Percentiles rank a stretch among this genome's conserved stretches.
These are phyloP conservation scores for Hafferia zeledoni DNA, from an alignment of 2,797 vertebrate species.

Conservation along the genomic window DNA sequence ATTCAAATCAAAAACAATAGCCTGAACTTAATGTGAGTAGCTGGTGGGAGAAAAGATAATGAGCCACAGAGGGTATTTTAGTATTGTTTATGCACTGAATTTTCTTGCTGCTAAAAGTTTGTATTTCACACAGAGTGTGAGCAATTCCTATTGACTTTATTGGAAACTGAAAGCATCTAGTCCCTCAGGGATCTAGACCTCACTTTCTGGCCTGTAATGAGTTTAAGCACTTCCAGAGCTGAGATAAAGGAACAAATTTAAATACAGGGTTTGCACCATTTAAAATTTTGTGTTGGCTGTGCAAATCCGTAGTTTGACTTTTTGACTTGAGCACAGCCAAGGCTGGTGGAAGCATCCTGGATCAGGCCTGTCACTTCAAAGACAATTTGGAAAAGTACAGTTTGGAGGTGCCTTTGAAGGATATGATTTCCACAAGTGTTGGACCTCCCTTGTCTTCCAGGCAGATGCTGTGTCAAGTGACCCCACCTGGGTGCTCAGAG, in stretches of 20 bases:
- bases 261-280: background rate
- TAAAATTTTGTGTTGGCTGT: background rate
- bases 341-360: background rate
- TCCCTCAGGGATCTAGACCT: background rate
- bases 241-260: background rate
- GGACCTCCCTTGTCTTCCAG: background rate
- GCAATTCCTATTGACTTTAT: background rate
- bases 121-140: background rate
- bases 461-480: background rate
- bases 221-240: background rate
- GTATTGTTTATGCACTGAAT: background rate
- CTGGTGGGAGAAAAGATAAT: background rate
- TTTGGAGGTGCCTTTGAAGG: background rate
- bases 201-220: background rate
- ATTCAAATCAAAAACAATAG: constrained; percentile 45
- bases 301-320: background rate
- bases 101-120: background rate
- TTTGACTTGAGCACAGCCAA: background rate
- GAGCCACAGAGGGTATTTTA: background rate
- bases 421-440: background rate
- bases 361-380: background rate
- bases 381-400: background rate
- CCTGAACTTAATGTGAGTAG: background rate
- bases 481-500: background rate
- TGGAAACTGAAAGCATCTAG: background rate